phyloP scores from a whole-genome alignment of 64 coral and sea anemone species.

The Exaiptasia diaphana region DNA sequence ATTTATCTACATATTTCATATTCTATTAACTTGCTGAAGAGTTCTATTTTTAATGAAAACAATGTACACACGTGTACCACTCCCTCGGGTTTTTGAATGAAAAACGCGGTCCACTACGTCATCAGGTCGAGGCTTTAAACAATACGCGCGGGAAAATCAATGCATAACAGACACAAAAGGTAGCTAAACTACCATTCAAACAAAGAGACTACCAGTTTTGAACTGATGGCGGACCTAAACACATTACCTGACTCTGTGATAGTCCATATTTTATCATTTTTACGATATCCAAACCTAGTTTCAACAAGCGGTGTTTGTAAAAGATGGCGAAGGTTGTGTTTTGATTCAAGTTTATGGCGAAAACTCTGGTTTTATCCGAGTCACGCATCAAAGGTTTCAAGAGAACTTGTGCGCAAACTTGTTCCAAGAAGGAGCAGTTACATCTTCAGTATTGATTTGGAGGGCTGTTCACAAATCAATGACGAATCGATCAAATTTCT shows the following conservation, averaged over 20 bases:
- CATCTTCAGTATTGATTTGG: conserved; percentile 75
- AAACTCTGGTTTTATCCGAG: conserved; percentile 50
- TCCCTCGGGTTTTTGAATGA: neutral
- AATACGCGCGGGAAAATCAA: conserved; percentile 44
- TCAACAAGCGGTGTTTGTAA: conserved; percentile 63
- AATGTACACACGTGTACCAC: too few species aligned
- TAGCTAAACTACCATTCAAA: conserved; percentile 12
- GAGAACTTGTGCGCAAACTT: conserved; percentile 55
- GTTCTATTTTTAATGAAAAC: too few species aligned
- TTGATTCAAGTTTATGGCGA: conserved; percentile 84
- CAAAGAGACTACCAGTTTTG: conserved; percentile 24
- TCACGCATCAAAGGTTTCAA: conserved; percentile 59
- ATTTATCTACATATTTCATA: too few species aligned
- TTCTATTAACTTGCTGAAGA: too few species aligned
- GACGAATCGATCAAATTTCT: conserved; percentile 64
- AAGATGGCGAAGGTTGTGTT: conserved; percentile 79
- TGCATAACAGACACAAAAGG: conserved; percentile 18
- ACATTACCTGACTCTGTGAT: conserved; percentile 76
- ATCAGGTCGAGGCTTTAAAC: conserved; percentile 28
- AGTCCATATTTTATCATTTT: conserved; percentile 82
- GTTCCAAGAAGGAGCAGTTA: conserved; percentile 58
- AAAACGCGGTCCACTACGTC: neutral
- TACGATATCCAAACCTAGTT: conserved; percentile 59
- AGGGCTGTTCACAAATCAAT: conserved; percentile 56
- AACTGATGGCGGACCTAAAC: conserved; percentile 59